Base-by-base conservation (phyloP, 1,140 invertebrate species). In the Pentalonia nigronervosa region DNA sequence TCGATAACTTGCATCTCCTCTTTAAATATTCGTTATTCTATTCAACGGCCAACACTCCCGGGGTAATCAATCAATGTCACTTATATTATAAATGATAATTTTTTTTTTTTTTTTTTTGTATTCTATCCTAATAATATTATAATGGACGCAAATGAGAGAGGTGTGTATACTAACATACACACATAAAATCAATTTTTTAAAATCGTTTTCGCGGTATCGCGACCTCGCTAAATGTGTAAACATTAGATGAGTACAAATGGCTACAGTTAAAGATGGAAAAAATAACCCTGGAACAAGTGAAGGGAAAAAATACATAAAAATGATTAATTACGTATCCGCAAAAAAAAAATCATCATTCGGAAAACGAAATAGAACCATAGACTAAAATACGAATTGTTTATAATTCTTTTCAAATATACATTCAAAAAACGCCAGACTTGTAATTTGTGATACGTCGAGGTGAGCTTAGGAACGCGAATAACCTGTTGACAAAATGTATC, bases 61-160 rank as follows among this genome's bases (percentile, higher is more conserved):
- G 88, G 48, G 34, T 89, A 50, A n/a, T 89, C 88, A 89, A 89
- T 89, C 88, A 89, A 89, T 41, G 88, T 11, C 88, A 89, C 23
- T 89, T 21, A 41, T 89, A 47, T 87, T 50, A 53, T n/a, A 76
- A 76, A 76, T 30, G 11, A n/a, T 67, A 30, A n/a, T 76, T n/a
- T 76, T 89, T 25, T 89, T 41, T 89, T 6, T 25, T 36, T 41
- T 89, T 6, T 25, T 36, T 41, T 21, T 56, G 41, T 30, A 48
- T 48, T 88, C 30, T 41, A 48, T 17, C 21, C 7, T 34, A 47
- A 34, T 88, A 50, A 88, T 88, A 76, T 76, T 76, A 88, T 88
- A 88, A 88, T 88, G 86, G 86, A 21, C 47, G 47, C 47, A 88
- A 48, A 88, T 48, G 30, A 30, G 47, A 17, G 20, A 47, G 45